Evolutionary conservation across 1,140 invertebrate species (phyloP).

Genomic region (Brachionus rubens): DNA sequence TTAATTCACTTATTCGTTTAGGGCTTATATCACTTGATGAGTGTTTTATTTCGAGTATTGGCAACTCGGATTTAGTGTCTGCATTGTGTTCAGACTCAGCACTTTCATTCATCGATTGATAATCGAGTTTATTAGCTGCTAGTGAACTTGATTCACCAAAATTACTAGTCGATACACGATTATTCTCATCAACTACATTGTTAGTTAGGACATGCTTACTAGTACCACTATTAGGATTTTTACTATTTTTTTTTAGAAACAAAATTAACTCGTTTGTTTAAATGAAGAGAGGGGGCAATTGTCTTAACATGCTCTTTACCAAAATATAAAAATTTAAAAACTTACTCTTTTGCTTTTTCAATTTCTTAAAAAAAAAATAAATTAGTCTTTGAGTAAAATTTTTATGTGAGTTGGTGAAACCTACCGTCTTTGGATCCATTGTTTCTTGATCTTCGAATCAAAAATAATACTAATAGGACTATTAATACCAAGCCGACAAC

Average conservation of each 20-base stretch:
- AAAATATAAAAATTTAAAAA: background rate
- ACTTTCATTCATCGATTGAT: background rate
- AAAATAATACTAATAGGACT: background rate
- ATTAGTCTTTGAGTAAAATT: background rate
- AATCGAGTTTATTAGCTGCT: background rate
- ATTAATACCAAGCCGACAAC: background rate
- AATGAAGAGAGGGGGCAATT: too few relatives aligned
- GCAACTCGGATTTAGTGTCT: background rate
- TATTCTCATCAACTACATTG: slow-evolving; percentile 8
- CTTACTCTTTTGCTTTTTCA: slow-evolving; percentile 46
- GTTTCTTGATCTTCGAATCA: background rate
- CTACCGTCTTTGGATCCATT: slow-evolving; percentile 22
- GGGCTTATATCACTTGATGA: background rate
- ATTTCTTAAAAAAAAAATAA: slow-evolving; percentile 39
- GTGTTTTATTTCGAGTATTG: slow-evolving; percentile 23
- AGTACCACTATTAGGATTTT: slow-evolving; percentile 16
- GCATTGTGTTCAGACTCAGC: background rate
- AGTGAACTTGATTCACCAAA: background rate
- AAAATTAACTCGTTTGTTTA: too few relatives aligned
- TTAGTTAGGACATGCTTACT: slow-evolving; percentile 15
- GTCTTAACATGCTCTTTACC: slow-evolving; percentile 12
- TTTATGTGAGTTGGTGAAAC: background rate
- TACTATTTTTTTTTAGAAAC: slow-evolving; percentile 24
- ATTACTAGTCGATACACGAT: background rate
- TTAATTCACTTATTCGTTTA: background rate